Base-by-base conservation (phyloP, 2,113 vertebrate species). In the Montifringilla adamsi region DNA sequence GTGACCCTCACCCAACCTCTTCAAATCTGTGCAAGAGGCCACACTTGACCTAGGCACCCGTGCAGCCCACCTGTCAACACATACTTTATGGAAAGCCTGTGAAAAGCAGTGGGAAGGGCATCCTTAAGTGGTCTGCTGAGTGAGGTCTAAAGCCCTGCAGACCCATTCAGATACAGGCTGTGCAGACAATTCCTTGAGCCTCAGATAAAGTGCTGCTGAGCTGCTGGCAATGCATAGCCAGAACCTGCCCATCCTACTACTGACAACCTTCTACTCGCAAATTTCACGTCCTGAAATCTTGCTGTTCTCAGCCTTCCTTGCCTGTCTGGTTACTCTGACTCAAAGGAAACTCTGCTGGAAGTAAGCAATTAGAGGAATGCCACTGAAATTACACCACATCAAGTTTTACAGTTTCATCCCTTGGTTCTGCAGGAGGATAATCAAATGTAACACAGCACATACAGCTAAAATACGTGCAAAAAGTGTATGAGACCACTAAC, bases 401-500 rank as follows among this genome's bases (percentile, higher is more conserved):
- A 73, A 26, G 28, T 53, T 55, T 56, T 76, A 82, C 13, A 27
- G n/a, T 55, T 80, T 66, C 37, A 49, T 21, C 41, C n/a, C 24
- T 62, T 59, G 44, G 35, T 73, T 86, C 76, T 63, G 27, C 79
- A 87, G 81, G 81, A 69, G 87, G 64, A 53, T 1, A 74, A 68
- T 85, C 58, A 90, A 88, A 86, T 66, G 59, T 64, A 84, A 88
- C 64, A 81, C 53, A 86, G 72, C 19, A n/a, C 35, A 37, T 18
- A 50, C n/a, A 93, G 73, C 56, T 58, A 33, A 91, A 70, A 60
- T 41, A 30, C 87, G 56, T 52, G 85, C 31, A n/a, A 87, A 84
- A 96, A 96, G 91, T 76, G 74, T 50, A 31, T 33, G 70, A 63
- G 63, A 84, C 43, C 88, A 76, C 90, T 82, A 63, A 93, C 60